Evolutionary conservation across 2,113 vertebrate species (phyloP).

Genomic region (human (Homo sapiens)): DNA sequence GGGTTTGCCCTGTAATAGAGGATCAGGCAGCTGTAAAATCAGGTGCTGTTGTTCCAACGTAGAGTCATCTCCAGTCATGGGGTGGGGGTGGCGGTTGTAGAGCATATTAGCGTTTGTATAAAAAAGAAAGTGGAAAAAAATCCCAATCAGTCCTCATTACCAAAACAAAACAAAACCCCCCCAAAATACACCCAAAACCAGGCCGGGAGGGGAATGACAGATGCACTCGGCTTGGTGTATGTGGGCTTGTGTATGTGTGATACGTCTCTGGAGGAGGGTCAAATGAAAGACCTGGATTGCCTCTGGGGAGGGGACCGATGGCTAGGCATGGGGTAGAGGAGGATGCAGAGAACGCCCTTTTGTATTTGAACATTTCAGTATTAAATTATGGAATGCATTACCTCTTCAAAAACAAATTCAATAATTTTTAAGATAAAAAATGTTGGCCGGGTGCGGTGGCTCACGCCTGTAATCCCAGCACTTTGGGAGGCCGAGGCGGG

Average conservation of each 20-base stretch:
- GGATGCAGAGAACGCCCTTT: background rate
- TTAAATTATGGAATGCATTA: background rate
- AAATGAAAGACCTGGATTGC: background rate
- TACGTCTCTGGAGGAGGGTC: background rate
- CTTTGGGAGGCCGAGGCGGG: too few relatives aligned
- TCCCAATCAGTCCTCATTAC: background rate
- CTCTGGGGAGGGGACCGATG: background rate
- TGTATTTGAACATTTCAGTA: background rate
- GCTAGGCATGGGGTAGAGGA: background rate
- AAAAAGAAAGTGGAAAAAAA: background rate
- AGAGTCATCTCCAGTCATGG: background rate
- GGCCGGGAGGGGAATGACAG: background rate
- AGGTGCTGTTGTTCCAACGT: background rate
- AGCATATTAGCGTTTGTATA: background rate
- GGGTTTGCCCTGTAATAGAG: background rate
- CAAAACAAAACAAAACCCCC: background rate
- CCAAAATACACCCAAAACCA: background rate
- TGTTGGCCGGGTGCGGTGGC: background rate
- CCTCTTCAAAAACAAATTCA: background rate
- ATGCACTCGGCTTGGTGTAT: accelerated
- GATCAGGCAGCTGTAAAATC: background rate
- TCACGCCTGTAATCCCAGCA: too few relatives aligned
- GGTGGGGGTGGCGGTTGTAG: too few relatives aligned
- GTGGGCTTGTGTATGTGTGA: accelerated
- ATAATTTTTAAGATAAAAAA: background rate